Evolutionary conservation across 2,888 invertebrate genomes (phyloP).

Genomic region (Sycophila texana): DNA sequence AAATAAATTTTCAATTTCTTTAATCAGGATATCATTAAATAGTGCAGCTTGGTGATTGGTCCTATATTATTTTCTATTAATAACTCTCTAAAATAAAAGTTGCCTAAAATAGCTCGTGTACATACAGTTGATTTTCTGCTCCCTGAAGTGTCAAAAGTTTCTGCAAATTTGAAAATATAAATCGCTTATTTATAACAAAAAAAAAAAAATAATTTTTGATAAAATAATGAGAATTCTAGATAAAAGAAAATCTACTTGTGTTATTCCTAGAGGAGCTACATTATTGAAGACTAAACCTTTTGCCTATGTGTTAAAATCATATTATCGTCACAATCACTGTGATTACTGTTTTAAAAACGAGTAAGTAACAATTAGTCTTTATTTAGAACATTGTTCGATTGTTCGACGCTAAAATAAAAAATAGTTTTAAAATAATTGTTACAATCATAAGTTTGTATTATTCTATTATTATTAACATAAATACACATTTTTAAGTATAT

Average conservation of each 20-base stretch:
- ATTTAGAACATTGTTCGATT: constrained; percentile 19
- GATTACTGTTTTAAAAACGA: constrained; percentile 55
- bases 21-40: constrained; percentile 50
- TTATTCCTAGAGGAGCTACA: constrained; percentile 49
- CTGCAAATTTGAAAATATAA: constrained; percentile 36
- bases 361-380: constrained; percentile 39
- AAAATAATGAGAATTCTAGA: constrained; percentile 49
- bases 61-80: constrained; percentile 54
- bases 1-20: constrained; percentile 56
- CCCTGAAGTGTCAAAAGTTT: constrained; percentile 33
- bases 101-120: constrained; percentile 53
- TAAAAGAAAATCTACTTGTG: constrained; percentile 26
- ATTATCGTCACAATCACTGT: constrained; percentile 47
- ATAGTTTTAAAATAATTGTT: constrained; percentile 31
- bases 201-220: constrained; percentile 28
- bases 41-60: constrained; percentile 54
- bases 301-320: constrained; percentile 51
- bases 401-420: constrained; percentile 25
- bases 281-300: constrained; percentile 54
- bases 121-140: constrained; percentile 44
- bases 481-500: constrained; percentile 38
- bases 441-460: constrained; percentile 36
- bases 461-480: constrained; percentile 29
- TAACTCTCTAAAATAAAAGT: constrained; percentile 56
- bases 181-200: constrained; percentile 16